phyloP scores from a whole-genome alignment of 2,888 invertebrate species.

The Dryadula phaetusa region DNA sequence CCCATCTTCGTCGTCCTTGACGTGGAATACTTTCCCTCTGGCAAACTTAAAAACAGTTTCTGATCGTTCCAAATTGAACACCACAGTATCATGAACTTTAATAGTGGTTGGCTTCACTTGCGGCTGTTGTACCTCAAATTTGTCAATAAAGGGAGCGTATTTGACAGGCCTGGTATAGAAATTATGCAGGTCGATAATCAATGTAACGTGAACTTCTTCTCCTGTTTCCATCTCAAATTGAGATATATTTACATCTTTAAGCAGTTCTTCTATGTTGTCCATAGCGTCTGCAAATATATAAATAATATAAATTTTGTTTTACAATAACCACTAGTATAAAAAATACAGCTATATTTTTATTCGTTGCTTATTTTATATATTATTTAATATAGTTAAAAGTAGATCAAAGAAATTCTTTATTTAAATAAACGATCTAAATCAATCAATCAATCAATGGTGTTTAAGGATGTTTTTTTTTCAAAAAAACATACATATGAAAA shows the following conservation, averaged over 20 bases:
- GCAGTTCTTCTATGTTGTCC: constrained; percentile 8
- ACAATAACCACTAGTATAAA: background rate
- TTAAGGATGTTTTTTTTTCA: too few relatives aligned
- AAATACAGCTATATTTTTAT: too few relatives aligned
- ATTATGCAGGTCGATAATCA: constrained; percentile 19
- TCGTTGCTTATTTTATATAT: too few relatives aligned
- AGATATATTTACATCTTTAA: constrained; percentile 3
- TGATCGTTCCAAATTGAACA: constrained; percentile 9
- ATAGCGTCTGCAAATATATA: constrained; percentile 6
- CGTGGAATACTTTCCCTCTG: constrained; percentile 10
- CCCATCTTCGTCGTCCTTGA: constrained; percentile 3
- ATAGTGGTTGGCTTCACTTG: constrained; percentile 1
- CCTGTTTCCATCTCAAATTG: constrained; percentile 28
- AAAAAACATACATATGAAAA: too few relatives aligned
- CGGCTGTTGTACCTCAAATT: constrained; percentile 1
- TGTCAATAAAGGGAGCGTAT: constrained; percentile 5
- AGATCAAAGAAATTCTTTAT: too few relatives aligned
- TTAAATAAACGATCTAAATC: too few relatives aligned
- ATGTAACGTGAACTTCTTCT: constrained; percentile 4
- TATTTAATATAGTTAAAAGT: too few relatives aligned
- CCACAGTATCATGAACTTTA: background rate
- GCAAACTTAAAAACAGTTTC: constrained; percentile 5
- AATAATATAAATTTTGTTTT: constrained; percentile 2
- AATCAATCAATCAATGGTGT: too few relatives aligned
- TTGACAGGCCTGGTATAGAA: constrained; percentile 15